phyloP scores from a whole-genome alignment of 2,113 vertebrate species.

The Larimichthys polyactis region DNA sequence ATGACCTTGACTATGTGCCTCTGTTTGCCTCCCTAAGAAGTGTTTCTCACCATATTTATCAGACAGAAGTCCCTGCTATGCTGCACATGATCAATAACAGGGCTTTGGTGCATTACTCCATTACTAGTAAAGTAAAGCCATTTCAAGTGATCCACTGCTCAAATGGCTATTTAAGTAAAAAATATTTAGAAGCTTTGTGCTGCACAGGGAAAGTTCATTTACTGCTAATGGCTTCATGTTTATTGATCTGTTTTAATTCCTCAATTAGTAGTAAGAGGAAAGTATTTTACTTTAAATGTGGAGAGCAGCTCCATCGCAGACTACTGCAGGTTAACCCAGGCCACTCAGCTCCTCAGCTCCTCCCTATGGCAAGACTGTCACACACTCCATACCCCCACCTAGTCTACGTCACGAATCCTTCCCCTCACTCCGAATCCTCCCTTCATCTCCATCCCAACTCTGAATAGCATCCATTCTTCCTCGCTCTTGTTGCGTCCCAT shows the following conservation, averaged over 20 bases:
- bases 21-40: not conserved
- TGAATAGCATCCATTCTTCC: slow-evolving; percentile 17
- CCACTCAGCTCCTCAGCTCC: slow-evolving; percentile 25
- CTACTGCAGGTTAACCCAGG: slow-evolving; percentile 56
- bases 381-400: slow-evolving; percentile 15
- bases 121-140: not conserved
- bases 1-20: slow-evolving; percentile 67
- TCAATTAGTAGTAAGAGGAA: slow-evolving; percentile 1
- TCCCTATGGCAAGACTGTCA: slow-evolving; percentile 31
- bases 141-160: slow-evolving; percentile 1
- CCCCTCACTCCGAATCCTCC: slow-evolving; percentile 7
- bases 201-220: slow-evolving; percentile 1
- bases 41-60: slow-evolving; percentile 6
- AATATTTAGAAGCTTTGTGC: slow-evolving; percentile 4
- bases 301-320: slow-evolving; percentile 15
- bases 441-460: slow-evolving; percentile 32
- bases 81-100: slow-evolving; percentile 9
- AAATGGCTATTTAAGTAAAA: slow-evolving; percentile 8
- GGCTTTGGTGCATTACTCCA: slow-evolving; percentile 20
- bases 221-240: slow-evolving; percentile 3
- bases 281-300: slow-evolving; percentile 17
- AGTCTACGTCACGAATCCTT: slow-evolving; percentile 20
- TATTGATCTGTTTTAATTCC: slow-evolving; percentile 44
- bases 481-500: slow-evolving; percentile 20
- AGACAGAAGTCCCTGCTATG: slow-evolving; percentile 7